Evolutionary conservation across 2,113 vertebrate species (phyloP).

Genomic region (Tretioscincus oriximinensis): DNA sequence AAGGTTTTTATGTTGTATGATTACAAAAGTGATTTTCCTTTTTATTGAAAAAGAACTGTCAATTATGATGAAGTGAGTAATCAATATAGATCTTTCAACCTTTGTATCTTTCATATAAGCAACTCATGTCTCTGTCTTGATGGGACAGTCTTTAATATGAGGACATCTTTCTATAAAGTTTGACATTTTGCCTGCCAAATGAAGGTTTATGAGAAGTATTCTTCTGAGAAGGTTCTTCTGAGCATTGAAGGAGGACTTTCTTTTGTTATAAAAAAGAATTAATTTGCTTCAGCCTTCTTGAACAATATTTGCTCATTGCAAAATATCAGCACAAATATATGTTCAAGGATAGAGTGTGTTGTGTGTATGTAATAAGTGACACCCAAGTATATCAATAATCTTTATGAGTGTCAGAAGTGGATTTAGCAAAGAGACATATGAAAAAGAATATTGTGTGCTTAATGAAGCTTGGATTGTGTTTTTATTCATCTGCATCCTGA

Average conservation of each 20-base stretch:
- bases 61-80: too few relatives aligned
- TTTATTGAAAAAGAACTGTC: too few relatives aligned
- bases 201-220: too few relatives aligned
- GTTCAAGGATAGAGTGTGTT: not conserved
- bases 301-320: conserved; percentile 50
- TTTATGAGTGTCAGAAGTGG: conserved; percentile 9
- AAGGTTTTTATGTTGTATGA: too few relatives aligned
- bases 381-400: conserved; percentile 22
- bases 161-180: too few relatives aligned
- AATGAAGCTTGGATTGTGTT: conserved; percentile 22
- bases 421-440: conserved; percentile 31
- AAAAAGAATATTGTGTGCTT: not conserved
- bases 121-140: too few relatives aligned
- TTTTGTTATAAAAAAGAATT: conserved; percentile 11
- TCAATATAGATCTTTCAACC: too few relatives aligned
- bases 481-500: conserved; percentile 21
- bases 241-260: not conserved
- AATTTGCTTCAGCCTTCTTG: conserved; percentile 23
- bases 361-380: not conserved
- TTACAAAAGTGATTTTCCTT: too few relatives aligned
- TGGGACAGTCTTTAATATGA: too few relatives aligned
- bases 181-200: too few relatives aligned
- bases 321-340: conserved; percentile 20
- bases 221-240: not conserved
- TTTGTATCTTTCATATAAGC: too few relatives aligned